Base-by-base conservation (phyloP, 2,113 vertebrate genomes). In the Fregata magnificens region DNA sequence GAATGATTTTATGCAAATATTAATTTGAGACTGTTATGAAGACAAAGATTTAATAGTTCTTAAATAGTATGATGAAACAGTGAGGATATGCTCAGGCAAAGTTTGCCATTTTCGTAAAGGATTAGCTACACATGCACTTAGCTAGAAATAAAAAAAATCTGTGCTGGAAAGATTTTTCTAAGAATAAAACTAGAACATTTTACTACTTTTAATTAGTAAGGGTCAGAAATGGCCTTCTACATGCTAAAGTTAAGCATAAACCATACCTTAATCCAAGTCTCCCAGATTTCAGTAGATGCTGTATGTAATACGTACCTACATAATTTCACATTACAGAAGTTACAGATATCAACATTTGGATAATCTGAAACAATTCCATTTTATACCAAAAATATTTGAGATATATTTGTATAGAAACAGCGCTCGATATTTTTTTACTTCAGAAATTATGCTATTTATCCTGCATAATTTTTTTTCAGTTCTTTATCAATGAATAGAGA, bases 1-100 rank as follows among this genome's bases (percentile, higher is more conserved):
- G 71, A 79, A 72, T 62, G 63, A 61, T 92, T 95, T 88, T 82
- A 76, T 92, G 77, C 81, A 95, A 96, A 96, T 79, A 92, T 77
- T 86, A 94, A 89, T 86, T 88, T 88, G 28, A 90, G 44, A 44
- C 65, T 73, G 72, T 63, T 71, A 53, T 19, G 80, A 79, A 87
- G 63, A 71, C 11, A 94, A 95, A 82, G 63, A 81, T 89, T 86
- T 86, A 90, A 58, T 53, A 74, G 50, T 16, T 90, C 62, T 85
- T 86, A 85, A 94, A 45, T 5, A 62, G 21, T 14, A 73, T 16
- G 59, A 40, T 47, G 71, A 78, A 78, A 31, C 61, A 86, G 36
- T 63, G 61, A 82, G 31, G 38, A 10, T 73, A 63, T 65, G n/a
- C 53, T 86, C 9, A 15, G n/a, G 31, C 90, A 47, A 74, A 32